Evolutionary conservation across 2,113 vertebrate genomes (phyloP).

Genomic region (Melanotaenia duboulayi): DNA sequence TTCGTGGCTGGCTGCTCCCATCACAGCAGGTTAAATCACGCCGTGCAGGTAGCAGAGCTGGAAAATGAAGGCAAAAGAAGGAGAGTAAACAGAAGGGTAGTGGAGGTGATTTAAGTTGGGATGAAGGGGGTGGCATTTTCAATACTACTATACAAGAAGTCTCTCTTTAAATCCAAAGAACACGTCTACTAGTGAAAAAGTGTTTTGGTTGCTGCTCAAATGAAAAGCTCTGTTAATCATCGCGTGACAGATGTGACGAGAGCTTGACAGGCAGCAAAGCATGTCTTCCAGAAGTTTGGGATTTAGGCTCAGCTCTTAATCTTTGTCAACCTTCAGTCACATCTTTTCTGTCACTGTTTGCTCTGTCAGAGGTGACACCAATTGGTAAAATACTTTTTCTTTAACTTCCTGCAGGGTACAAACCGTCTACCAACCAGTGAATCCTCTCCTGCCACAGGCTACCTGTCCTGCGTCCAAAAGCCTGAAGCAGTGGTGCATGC

Average conservation of each 20-base stretch:
- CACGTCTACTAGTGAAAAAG: conserved; percentile 1
- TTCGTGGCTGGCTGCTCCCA: conserved; percentile 66
- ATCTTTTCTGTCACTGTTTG: too few species aligned
- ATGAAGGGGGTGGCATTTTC: conserved; percentile 53
- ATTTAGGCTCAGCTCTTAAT: neutral
- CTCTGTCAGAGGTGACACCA: neutral
- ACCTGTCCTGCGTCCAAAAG: conserved; percentile 89
- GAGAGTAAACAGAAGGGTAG: conserved; percentile 12
- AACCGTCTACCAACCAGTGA: conserved; percentile 86
- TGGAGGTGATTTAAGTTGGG: conserved; percentile 34
- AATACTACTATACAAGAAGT: conserved; percentile 2
- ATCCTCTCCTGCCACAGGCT: conserved; percentile 86
- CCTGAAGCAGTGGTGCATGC: conserved; percentile 95
- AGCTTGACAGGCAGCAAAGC: neutral
- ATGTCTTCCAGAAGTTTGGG: neutral
- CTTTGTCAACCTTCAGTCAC: neutral
- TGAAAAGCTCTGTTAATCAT: neutral
- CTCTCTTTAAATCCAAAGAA: neutral
- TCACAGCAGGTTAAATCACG: conserved; percentile 67
- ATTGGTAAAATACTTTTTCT: neutral
- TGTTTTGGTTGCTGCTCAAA: neutral
- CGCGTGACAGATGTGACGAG: neutral
- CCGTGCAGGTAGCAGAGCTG: conserved; percentile 61
- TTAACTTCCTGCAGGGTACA: conserved; percentile 80
- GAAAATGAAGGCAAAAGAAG: conserved; percentile 2